A percentile compares a stretch with the other conserved stretches of the same genome.
These are phyloP conservation scores for Microtus montanus DNA, from an alignment of 2,113 vertebrate genomes.

Conservation along the genomic window DNA sequence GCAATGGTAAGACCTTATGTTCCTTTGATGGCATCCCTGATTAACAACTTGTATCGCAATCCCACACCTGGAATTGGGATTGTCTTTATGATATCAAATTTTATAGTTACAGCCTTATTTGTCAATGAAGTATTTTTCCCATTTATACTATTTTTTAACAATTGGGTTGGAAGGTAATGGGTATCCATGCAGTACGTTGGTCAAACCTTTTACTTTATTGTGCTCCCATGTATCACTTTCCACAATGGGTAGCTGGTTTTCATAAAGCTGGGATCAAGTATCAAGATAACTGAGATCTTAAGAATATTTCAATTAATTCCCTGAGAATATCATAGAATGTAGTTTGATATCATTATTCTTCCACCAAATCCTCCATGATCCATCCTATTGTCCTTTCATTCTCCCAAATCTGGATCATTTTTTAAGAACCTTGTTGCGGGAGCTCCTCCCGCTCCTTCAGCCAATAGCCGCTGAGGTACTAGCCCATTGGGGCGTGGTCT, in stretches of 20 bases:
- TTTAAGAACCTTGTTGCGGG: not conserved
- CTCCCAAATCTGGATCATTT: not conserved
- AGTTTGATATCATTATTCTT: not conserved
- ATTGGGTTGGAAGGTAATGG: not conserved
- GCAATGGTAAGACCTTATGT: not conserved
- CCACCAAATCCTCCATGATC: not conserved
- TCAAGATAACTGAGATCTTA: not conserved
- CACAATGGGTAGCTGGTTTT: accelerated
- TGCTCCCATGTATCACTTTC: not conserved
- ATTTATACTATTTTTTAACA: not conserved
- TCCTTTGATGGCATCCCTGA: not conserved
- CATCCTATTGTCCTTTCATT: not conserved
- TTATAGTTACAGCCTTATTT: not conserved
- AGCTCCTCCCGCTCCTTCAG: too few relatives aligned
- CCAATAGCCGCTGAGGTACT: too few relatives aligned
- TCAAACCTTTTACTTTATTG: too few relatives aligned
- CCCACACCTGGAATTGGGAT: too few relatives aligned
- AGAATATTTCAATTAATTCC: not conserved
- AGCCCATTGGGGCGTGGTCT: too few relatives aligned
- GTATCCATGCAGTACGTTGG: not conserved
- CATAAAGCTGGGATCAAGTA: not conserved
- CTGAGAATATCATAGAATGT: not conserved
- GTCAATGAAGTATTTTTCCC: not conserved
- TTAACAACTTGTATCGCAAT: not conserved
- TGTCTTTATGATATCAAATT: not conserved